phyloP scores from a whole-genome alignment of 2,888 invertebrate species.

The Crematogaster levior region DNA sequence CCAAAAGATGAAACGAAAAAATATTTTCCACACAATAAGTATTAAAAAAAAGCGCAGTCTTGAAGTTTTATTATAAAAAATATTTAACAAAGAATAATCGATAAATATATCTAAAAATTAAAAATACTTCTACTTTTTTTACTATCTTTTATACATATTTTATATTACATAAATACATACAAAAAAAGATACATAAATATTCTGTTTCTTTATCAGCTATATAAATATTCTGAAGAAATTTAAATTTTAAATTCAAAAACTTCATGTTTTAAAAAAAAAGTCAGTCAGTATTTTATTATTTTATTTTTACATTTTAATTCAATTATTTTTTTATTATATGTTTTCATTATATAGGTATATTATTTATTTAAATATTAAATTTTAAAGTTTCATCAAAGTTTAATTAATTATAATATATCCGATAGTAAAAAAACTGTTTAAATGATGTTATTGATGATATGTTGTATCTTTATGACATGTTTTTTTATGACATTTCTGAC shows the following conservation, averaged over 20 bases:
- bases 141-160: neutral
- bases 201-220: neutral
- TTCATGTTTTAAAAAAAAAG: neutral
- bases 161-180: conserved; percentile 9
- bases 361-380: neutral
- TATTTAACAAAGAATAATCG: neutral
- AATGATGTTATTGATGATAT: neutral
- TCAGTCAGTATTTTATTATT: neutral
- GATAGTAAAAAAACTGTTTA: neutral
- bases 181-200: neutral
- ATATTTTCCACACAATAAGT: neutral
- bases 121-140: neutral
- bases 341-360: neutral
- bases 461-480: neutral
- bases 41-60: neutral
- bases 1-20: neutral
- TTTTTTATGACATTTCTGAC: neutral
- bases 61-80: neutral
- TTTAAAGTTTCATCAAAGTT: too few species aligned
- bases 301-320: neutral
- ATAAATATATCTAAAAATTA: neutral
- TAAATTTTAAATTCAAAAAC: neutral
- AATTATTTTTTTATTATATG: neutral
- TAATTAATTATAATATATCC: neutral
- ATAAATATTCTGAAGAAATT: neutral